phyloP scores from a whole-genome alignment of 2,797 vertebrate genomes.

The Sparidentex hasta region DNA sequence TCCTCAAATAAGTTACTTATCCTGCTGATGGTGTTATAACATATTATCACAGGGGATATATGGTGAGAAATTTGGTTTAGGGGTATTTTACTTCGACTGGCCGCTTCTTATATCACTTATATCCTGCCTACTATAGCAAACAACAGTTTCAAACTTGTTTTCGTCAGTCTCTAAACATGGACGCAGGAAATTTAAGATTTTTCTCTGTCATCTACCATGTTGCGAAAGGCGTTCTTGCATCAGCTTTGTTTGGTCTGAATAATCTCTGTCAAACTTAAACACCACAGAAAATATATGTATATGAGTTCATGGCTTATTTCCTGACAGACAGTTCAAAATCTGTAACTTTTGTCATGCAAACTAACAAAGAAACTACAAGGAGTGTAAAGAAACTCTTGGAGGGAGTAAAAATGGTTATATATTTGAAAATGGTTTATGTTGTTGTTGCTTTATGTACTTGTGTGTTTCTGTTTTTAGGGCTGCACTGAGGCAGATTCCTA shows the following conservation, averaged over 20 bases:
- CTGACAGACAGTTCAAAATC: not conserved
- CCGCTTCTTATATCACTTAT: no score
- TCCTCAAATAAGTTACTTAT: not conserved
- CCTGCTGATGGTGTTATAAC: no score
- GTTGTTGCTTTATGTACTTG: no score
- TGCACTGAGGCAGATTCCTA: no score
- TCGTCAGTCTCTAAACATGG: no score
- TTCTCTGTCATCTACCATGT: not conserved
- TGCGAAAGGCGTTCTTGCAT: not conserved
- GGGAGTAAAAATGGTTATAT: no score
- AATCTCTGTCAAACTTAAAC: not conserved
- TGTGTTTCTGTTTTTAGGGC: no score
- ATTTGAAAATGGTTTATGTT: no score
- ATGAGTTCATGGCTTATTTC: not conserved
- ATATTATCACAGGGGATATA: not conserved
- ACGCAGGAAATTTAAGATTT: not conserved
- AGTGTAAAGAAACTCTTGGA: not conserved
- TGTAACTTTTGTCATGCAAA: no score
- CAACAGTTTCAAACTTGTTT: no score
- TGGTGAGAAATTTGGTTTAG: not conserved
- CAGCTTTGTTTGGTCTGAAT: not conserved
- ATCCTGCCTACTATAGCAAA: not conserved
- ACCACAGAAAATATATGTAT: not conserved
- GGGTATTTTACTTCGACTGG: no score
- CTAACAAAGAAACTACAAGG: not conserved